Percentiles rank a stretch among this genome's conserved stretches.
Evolutionary conservation across 2,797 vertebrate genomes (phyloP).

Genomic region (Nannoperca obscura): DNA sequence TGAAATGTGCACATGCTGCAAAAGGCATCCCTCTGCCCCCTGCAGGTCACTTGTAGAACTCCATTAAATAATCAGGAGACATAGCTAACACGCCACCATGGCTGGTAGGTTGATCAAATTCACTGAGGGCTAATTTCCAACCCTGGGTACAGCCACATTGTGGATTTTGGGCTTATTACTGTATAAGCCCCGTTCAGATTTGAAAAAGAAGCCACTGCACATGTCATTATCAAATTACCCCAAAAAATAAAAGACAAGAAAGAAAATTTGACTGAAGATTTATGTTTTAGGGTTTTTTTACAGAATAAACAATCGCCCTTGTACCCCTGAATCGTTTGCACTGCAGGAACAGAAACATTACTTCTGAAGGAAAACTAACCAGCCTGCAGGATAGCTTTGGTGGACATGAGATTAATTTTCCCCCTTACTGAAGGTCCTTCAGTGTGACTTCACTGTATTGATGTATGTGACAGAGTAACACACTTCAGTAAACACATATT

Average conservation of each 20-base stretch:
- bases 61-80: too few relatives aligned
- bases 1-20: too few relatives aligned
- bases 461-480: neutral
- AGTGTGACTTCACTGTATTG: neutral
- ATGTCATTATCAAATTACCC: neutral
- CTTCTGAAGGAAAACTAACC: neutral
- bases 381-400: conserved; percentile 1
- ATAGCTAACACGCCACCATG: too few relatives aligned
- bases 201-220: neutral
- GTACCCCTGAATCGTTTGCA: neutral
- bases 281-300: neutral
- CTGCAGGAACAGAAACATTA: neutral
- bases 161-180: neutral
- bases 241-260: neutral
- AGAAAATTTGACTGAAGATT: neutral
- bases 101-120: too few relatives aligned
- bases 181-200: conserved; percentile 15
- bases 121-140: too few relatives aligned
- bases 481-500: neutral
- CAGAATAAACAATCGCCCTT: neutral
- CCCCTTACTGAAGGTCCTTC: neutral
- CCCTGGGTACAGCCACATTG: neutral
- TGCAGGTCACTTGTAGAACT: too few relatives aligned
- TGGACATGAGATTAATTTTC: neutral
- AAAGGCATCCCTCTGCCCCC: too few relatives aligned